Evolutionary conservation across 2,113 vertebrate species (phyloP).

Genomic region (Piaya cayana): DNA sequence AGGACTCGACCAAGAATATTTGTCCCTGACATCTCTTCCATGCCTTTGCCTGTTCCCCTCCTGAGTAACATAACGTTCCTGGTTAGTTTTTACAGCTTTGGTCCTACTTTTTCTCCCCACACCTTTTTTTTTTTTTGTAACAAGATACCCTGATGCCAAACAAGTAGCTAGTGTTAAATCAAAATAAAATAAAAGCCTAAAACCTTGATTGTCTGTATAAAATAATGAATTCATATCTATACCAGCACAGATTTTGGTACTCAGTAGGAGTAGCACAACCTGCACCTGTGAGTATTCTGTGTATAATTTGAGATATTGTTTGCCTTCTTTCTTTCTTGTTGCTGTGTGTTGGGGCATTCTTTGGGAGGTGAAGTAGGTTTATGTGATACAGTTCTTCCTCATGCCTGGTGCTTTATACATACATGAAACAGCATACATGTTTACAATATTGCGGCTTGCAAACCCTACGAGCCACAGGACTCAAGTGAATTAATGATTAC

Average conservation of each 20-base stretch:
- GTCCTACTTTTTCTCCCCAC: not conserved
- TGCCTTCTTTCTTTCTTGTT: not conserved
- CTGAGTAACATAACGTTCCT: not conserved
- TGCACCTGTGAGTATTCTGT: not conserved
- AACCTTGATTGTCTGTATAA: not conserved
- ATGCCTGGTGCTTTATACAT: not conserved
- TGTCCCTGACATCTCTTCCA: not conserved
- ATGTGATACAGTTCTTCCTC: not conserved
- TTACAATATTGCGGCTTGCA: not conserved
- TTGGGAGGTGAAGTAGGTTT: not conserved
- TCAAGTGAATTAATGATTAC: not conserved
- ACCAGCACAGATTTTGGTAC: not conserved
- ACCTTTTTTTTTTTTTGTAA: not conserved
- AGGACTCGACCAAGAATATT: not conserved
- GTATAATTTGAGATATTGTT: not conserved
- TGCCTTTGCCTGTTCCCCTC: not conserved
- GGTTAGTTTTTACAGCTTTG: not conserved
- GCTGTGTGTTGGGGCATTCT: conserved; percentile 7
- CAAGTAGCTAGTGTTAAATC: not conserved
- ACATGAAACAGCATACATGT: not conserved
- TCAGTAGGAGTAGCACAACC: not conserved
- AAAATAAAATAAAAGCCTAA: not conserved
- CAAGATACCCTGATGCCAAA: not conserved
- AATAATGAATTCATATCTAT: not conserved
- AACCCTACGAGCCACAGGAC: not conserved